phyloP scores from a whole-genome alignment of 1,140 invertebrate genomes.

The Micrasema minimum region DNA sequence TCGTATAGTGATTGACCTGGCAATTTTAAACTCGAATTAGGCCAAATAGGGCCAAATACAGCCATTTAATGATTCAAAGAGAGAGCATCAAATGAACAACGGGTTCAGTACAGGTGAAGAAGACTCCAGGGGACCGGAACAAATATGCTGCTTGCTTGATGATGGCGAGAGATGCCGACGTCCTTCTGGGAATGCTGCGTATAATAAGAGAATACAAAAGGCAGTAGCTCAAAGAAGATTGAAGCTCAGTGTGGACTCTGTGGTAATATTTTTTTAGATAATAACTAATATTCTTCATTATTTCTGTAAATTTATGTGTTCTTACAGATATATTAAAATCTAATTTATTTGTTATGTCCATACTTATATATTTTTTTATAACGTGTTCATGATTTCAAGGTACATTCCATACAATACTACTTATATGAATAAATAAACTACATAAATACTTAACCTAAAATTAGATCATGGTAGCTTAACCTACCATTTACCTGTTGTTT shows the following conservation, averaged over 20 bases:
- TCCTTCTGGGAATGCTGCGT: constrained; percentile 93
- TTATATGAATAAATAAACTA: too few relatives aligned
- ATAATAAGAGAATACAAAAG: constrained; percentile 96
- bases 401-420: too few relatives aligned
- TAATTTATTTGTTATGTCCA: too few relatives aligned
- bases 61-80: constrained; percentile 65
- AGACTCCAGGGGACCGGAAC: constrained; percentile 86
- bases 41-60: constrained; percentile 21
- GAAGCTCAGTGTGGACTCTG: constrained; percentile 87
- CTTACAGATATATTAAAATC: too few relatives aligned
- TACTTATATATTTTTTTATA: too few relatives aligned
- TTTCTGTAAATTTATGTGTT: not conserved
- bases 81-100: constrained; percentile 70
- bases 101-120: constrained; percentile 92
- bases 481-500: too few relatives aligned
- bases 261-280: constrained; percentile 72
- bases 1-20: not conserved
- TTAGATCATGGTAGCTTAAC: too few relatives aligned
- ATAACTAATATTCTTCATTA: not conserved
- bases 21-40: constrained; percentile 11
- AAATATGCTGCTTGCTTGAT: constrained; percentile 94
- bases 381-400: too few relatives aligned
- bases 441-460: too few relatives aligned
- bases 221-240: constrained; percentile 93
- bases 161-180: constrained; percentile 86